phyloP scores from a whole-genome alignment of 2,113 vertebrate genomes.

The Neofelis nebulosa region DNA sequence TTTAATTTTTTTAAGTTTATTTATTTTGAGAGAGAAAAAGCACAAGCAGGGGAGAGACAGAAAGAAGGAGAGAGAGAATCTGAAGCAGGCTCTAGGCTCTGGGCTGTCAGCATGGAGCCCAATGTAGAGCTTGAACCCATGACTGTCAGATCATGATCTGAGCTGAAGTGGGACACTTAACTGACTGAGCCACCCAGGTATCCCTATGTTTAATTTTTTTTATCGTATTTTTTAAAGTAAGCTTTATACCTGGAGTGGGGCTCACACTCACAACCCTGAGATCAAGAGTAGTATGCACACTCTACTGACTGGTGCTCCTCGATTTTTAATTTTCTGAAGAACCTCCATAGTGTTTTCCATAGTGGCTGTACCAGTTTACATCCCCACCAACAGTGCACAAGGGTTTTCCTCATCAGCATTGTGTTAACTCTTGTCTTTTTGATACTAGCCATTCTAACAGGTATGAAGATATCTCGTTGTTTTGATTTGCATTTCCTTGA shows the following conservation, averaged over 20 bases:
- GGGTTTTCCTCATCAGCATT: background rate
- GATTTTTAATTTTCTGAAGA: background rate
- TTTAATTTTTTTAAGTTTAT: background rate
- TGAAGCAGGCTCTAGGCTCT: no score
- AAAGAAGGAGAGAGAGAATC: no score
- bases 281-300: background rate
- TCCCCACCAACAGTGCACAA: background rate
- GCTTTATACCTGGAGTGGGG: background rate
- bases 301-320: background rate
- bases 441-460: background rate
- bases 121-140: no score
- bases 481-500: background rate
- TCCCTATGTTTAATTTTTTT: background rate
- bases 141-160: no score
- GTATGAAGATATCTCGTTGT: background rate
- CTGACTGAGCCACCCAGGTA: no score
- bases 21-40: no score
- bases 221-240: background rate
- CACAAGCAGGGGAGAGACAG: no score
- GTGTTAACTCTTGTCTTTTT: background rate
- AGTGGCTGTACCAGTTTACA: background rate
- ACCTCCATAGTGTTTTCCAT: background rate
- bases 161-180: no score
- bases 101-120: no score
- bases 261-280: background rate